Evolutionary conservation across 2,888 invertebrate species (phyloP).

Genomic region (Eurois occulta): DNA sequence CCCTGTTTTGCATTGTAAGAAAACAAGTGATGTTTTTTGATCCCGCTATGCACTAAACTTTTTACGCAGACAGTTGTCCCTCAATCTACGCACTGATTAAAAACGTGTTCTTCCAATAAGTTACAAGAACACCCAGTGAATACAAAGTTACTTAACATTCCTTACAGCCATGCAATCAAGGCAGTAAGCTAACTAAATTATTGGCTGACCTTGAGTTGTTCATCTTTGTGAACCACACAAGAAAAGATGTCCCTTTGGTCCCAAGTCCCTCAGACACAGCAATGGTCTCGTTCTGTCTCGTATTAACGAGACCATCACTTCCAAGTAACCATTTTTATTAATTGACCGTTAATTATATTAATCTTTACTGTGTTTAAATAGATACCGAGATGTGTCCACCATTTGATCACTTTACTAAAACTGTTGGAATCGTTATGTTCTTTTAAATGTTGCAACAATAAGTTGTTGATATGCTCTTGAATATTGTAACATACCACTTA

Average conservation of each 20-base stretch:
- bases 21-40: background rate
- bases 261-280: background rate
- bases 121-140: background rate
- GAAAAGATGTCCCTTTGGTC: constrained; percentile 2
- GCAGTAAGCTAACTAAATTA: constrained; percentile 8
- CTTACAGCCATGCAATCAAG: constrained; percentile 1
- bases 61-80: background rate
- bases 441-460: background rate
- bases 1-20: background rate
- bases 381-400: no score
- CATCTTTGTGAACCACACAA: background rate
- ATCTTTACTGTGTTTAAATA: constrained; percentile 23
- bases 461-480: background rate
- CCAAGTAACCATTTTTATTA: constrained; percentile 14
- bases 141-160: constrained; percentile 2
- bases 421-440: background rate
- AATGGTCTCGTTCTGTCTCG: no score
- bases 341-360: constrained; percentile 4
- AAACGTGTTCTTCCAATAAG: background rate
- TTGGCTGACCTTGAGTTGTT: constrained; percentile 1
- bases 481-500: background rate
- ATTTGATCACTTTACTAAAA: background rate
- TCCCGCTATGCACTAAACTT: background rate
- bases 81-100: background rate
- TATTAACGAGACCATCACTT: no score